Evolutionary conservation across 92 coral and sea anemone species (phyloP).

Genomic region (Phenganax stokvisi): DNA sequence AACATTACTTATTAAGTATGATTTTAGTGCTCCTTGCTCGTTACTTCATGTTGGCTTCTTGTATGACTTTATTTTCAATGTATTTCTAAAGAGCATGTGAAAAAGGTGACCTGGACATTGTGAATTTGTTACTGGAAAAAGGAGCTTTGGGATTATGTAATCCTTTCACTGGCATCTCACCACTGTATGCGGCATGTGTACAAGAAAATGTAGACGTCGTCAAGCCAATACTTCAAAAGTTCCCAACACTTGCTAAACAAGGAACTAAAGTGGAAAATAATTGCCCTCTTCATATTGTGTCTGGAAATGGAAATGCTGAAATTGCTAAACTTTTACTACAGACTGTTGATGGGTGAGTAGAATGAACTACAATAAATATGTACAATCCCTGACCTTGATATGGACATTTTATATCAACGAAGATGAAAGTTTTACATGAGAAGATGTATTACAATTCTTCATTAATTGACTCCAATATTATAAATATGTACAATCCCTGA

Average conservation of each 20-base stretch:
- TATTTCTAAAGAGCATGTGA: constrained; percentile 62
- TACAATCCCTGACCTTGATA: too few relatives aligned
- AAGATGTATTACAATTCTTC: too few relatives aligned
- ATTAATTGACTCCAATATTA: too few relatives aligned
- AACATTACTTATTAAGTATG: constrained; percentile 28
- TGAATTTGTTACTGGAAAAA: constrained; percentile 58
- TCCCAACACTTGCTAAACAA: constrained; percentile 64
- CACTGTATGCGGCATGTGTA: constrained; percentile 79
- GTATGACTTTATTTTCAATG: not conserved
- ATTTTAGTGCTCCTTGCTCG: too few relatives aligned
- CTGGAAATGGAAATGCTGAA: constrained; percentile 68
- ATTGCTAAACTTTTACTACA: constrained; percentile 69
- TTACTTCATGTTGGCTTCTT: not conserved
- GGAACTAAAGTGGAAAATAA: constrained; percentile 71
- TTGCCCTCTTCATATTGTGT: constrained; percentile 80
- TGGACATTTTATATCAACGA: too few relatives aligned
- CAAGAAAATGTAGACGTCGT: constrained; percentile 72
- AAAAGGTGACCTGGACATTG: constrained; percentile 73
- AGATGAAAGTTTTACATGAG: too few relatives aligned
- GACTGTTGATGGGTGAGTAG: constrained; percentile 62
- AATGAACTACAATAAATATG: not conserved
- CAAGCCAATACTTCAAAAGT: constrained; percentile 54
- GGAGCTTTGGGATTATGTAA: constrained; percentile 80
- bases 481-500: too few relatives aligned
- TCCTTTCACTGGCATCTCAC: constrained; percentile 81